phyloP scores from a whole-genome alignment of 2,888 invertebrate genomes.

The Apodemia duryi region DNA sequence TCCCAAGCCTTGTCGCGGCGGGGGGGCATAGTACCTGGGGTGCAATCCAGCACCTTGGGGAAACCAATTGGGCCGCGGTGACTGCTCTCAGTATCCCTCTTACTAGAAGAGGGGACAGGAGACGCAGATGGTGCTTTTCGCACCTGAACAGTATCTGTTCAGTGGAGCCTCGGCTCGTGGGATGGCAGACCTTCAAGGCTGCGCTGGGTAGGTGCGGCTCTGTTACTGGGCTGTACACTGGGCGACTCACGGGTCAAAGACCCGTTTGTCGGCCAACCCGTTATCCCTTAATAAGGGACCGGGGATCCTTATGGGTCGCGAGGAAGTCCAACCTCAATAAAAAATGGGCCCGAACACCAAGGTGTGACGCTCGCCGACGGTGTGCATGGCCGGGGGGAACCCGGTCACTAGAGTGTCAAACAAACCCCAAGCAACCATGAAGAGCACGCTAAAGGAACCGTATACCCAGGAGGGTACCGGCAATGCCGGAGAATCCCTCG shows the following conservation, averaged over 20 bases:
- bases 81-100: not conserved
- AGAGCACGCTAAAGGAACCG: not conserved
- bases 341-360: conserved; percentile 15
- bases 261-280: not conserved
- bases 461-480: conserved; percentile 10
- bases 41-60: conserved; percentile 4
- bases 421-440: not conserved
- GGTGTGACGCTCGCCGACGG: conserved; percentile 5
- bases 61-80: not conserved
- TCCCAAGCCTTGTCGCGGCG: conserved; percentile 4
- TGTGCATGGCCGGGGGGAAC: conserved; percentile 15
- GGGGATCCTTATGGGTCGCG: not conserved
- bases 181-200: not conserved
- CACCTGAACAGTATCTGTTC: not conserved
- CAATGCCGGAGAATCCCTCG: conserved; percentile 10
- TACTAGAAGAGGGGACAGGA: not conserved
- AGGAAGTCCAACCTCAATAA: conserved; percentile 16
- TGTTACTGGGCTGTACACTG: not conserved
- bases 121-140: not conserved
- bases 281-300: not conserved
- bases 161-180: not conserved
- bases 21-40: conserved; percentile 1
- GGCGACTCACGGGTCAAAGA: not conserved
- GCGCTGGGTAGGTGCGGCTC: not conserved
- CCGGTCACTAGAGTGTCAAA: not conserved